Evolutionary conservation across 2,797 vertebrate genomes (phyloP), one percentile per base, ranked within the genome.

Genomic region (Oceanodroma leucorhoa): DNA sequence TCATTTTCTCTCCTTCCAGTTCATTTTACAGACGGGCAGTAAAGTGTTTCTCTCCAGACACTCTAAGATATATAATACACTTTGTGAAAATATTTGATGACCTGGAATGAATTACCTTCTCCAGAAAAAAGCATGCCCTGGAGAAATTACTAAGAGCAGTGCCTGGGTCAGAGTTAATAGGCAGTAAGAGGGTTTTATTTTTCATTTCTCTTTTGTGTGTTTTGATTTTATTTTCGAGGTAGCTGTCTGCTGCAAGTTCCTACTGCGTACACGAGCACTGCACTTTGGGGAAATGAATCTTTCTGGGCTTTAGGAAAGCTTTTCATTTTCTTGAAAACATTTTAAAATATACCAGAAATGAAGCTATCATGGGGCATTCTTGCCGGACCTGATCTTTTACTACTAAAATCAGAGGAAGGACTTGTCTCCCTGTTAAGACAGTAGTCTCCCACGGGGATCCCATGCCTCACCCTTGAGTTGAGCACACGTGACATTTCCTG

Each of bases 151-250:
- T 10, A 2, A 65, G 24, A 58, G 38, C 11, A 58, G 17, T 50
- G 50, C 46, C 70, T 24, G 67, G 32, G 6, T 19, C 55, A 64
- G 73, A 80, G 64, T 17, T 58, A 23, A 92, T 2, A n/a, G 83
- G 48, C 66, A 90, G 67, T 62, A 48, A 86, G 6, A 85, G 61
- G 54, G 24, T 54, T 95, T 69, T 81, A 36, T 30, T 91, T 91
- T 72, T 87, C 78, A 85, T 89, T 88, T 81, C 55, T 45, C 3
- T 75, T 91, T 81, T 38, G 19, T 50, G 61, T 32, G 53, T 24
- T 81, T 86, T 62, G 69, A 48, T 90, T 77, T 89, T 72, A 69
- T 96, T 93, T 90, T 45, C 45, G 64, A 57, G 24, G 14, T 15
- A 58, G 40, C 54, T 46, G 4, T 8, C 3, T 3, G 69, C 57